Evolutionary conservation across 2,888 invertebrate genomes (phyloP), one percentile per base, ranked within the genome.

Genomic region (Pammene aurita): DNA sequence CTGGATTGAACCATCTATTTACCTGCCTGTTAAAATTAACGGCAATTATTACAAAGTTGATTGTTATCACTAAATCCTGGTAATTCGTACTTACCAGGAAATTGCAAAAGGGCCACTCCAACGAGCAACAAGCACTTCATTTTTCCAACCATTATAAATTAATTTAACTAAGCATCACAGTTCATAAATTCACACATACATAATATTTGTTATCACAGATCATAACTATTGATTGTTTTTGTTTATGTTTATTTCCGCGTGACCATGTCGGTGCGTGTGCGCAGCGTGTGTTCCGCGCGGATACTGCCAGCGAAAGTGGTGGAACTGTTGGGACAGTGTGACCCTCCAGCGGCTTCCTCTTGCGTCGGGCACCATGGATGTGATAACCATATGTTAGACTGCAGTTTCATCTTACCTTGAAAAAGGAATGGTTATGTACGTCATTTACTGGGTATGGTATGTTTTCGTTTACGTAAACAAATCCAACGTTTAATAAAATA

Each of bases 101-200:
- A 79, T 74, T 89, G 87, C 68, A 90, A 76, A 14, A 84, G 84
- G 56, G 80, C 83, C 71, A 92, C 84, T 77, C 91, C 91, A 82
- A 90, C 83, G 64, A 90, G 81, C 77, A 91, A 78, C 62, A 90
- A 77, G 86, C 89, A 92, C 82, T 89, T 78, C 90, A 91, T 91
- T 75, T 80, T 86, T 73, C 50, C 18, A 2, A 34, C 44, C 38
- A 64, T 69, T 60, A 55, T 35, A 38, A 65, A 69, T 35, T 54
- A 68, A 34, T 34, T 42, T 62, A 41, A 35, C 50, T 44, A 66
- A 48, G 48, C 58, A 69, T 60, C 69, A 65, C 65, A 65, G 58
- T 60, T 42, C 54, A 46, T 54, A 67, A 54, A 52, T 16, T 55
- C 44, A 57, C 44, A 26, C 11, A 34, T 46, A 18, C 18, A 58